phyloP scores from a whole-genome alignment of 2,888 invertebrate genomes.

The Athalia rosae region DNA sequence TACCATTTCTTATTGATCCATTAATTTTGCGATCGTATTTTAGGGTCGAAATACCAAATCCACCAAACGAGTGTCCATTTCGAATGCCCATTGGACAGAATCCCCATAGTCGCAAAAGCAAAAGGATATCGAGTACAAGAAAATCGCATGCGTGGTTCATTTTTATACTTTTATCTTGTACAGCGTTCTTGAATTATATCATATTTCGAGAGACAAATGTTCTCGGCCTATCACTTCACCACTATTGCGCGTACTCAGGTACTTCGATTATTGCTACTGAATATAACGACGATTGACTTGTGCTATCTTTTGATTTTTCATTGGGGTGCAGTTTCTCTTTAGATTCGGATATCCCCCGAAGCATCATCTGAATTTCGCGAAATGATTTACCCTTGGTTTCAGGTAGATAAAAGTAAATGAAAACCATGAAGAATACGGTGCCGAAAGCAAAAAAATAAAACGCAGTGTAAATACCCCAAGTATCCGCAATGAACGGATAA shows the following conservation, averaged over 20 bases:
- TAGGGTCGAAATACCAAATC: constrained; percentile 7
- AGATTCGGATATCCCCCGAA: neutral
- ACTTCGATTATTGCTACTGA: neutral
- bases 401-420: constrained; percentile 48
- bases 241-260: neutral
- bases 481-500: constrained; percentile 44
- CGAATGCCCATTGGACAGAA: constrained; percentile 4
- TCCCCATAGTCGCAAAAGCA: neutral
- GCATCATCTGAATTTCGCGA: constrained; percentile 50
- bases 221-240: neutral
- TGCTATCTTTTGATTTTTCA: neutral
- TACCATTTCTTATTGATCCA: neutral
- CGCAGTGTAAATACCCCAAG: constrained; percentile 42
- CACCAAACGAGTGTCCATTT: constrained; percentile 29
- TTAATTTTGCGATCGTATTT: neutral
- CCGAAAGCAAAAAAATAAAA: constrained; percentile 49
- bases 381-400: constrained; percentile 56
- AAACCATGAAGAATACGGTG: constrained; percentile 28
- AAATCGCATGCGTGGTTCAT: neutral
- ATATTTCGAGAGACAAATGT: neutral
- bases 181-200: neutral
- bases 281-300: neutral
- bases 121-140: neutral
- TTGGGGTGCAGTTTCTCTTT: neutral
- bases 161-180: neutral